Percentiles rank a stretch among this genome's conserved stretches.
These are phyloP conservation scores for Eueremaeus valkanovi DNA, from an alignment of 2,888 invertebrate species.

Conservation along the genomic window DNA sequence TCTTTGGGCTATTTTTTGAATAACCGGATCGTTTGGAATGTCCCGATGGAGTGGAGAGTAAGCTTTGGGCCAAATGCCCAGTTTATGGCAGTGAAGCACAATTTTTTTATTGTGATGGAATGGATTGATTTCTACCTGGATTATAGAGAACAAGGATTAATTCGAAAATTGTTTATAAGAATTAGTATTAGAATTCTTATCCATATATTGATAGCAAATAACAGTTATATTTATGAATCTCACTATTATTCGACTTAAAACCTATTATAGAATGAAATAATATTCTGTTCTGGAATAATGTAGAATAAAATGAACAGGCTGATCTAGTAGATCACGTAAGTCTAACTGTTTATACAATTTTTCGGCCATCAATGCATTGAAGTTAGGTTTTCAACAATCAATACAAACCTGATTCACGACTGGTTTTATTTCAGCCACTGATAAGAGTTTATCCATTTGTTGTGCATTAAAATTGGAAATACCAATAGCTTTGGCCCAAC, in stretches of 20 bases:
- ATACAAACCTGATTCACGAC: neutral
- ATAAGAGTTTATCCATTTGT: neutral
- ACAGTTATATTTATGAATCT: too few species aligned
- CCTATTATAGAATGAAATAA: too few species aligned
- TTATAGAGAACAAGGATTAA: neutral
- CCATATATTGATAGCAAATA: too few species aligned
- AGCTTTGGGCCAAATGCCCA: neutral
- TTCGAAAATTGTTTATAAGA: neutral
- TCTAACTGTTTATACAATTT: too few species aligned
- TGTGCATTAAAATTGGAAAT: neutral
- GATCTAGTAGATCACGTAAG: too few species aligned
- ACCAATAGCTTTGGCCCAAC: neutral
- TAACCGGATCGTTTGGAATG: slow-evolving; percentile 64
- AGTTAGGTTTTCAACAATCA: too few species aligned
- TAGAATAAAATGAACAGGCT: too few species aligned
- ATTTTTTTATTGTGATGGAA: neutral
- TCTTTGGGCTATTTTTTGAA: slow-evolving; percentile 62
- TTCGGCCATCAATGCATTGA: too few species aligned
- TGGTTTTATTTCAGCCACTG: neutral
- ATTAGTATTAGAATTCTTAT: neutral
- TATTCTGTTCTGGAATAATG: too few species aligned
- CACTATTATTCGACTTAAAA: too few species aligned
- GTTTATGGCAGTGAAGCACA: neutral
- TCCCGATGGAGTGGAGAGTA: neutral
- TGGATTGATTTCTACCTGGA: neutral